These are phyloP conservation scores for Cassiopea xamachana DNA, from an alignment of 30 jellyfish, hydroid and myxozoan genomes.

Conservation along the genomic window DNA sequence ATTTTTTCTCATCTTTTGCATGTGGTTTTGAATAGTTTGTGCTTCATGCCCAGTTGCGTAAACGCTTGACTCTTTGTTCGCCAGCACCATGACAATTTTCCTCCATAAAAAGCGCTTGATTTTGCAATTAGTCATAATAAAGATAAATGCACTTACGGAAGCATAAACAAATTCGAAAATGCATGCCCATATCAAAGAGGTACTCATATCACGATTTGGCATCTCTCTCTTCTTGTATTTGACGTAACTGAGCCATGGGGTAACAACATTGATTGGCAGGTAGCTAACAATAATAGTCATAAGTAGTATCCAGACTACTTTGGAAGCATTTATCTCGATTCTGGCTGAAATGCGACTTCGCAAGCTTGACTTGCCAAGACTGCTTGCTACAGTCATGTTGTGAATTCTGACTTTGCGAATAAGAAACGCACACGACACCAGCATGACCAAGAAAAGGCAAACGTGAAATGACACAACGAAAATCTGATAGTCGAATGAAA, in stretches of 20 bases:
- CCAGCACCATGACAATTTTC: not conserved
- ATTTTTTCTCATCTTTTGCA: not conserved
- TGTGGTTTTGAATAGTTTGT: not conserved
- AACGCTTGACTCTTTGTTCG: not conserved
- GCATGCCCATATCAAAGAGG: slow-evolving; percentile 30
- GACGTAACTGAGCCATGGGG: slow-evolving; percentile 24
- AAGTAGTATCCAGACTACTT: slow-evolving; percentile 25
- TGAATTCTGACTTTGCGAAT: slow-evolving; percentile 31
- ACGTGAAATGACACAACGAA: not conserved
- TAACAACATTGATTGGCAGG: slow-evolving; percentile 25
- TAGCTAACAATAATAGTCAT: slow-evolving; percentile 6
- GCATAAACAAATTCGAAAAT: slow-evolving; percentile 10
- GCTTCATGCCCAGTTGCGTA: not conserved
- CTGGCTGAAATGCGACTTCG: slow-evolving; percentile 9
- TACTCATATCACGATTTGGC: not conserved
- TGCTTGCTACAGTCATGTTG: slow-evolving; percentile 7
- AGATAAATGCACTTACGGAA: slow-evolving; percentile 20
- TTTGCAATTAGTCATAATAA: slow-evolving; percentile 5
- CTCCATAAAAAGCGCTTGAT: slow-evolving; percentile 15
- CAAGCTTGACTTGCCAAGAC: slow-evolving; percentile 27
- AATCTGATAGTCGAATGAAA: slow-evolving; percentile 25
- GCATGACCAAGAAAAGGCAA: slow-evolving; percentile 9
- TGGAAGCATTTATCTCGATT: slow-evolving; percentile 21
- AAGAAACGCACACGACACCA: slow-evolving; percentile 7
- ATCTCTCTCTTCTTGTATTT: slow-evolving; percentile 1